Evolutionary conservation across 2,797 vertebrate genomes (phyloP).

Genomic region (Tapera naevia): DNA sequence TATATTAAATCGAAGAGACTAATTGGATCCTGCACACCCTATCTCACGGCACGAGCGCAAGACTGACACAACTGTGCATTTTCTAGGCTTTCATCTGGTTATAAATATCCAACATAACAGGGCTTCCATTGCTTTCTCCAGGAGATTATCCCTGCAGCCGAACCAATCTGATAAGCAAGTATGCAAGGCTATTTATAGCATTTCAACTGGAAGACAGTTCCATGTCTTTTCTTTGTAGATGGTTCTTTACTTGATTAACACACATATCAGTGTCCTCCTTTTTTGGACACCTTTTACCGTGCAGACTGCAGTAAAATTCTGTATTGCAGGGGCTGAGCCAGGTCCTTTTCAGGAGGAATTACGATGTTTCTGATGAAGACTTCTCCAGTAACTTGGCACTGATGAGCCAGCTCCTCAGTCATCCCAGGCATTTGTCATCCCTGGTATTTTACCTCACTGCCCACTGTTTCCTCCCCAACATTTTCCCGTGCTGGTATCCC

Average conservation of each 20-base stretch:
- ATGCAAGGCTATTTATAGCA: constrained; percentile 68
- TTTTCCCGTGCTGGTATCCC: not conserved
- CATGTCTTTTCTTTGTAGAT: constrained; percentile 68
- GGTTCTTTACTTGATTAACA: constrained; percentile 70
- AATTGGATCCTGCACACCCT: constrained; percentile 3
- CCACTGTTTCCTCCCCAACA: constrained; percentile 35
- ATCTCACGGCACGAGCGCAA: not conserved
- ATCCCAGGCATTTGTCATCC: constrained; percentile 15
- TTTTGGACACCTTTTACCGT: constrained; percentile 58
- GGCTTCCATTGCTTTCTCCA: constrained; percentile 68
- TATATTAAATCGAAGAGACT: not conserved
- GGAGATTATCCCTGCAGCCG: constrained; percentile 66
- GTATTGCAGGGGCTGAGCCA: constrained; percentile 65
- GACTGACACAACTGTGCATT: constrained; percentile 53
- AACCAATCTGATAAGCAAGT: constrained; percentile 71
- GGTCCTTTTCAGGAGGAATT: constrained; percentile 33
- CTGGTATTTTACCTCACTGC: constrained; percentile 31
- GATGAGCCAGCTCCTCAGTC: constrained; percentile 12
- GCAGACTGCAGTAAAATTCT: constrained; percentile 55
- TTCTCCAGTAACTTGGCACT: not conserved
- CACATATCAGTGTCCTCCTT: constrained; percentile 65
- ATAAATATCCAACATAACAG: constrained; percentile 70
- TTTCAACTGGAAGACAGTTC: constrained; percentile 68
- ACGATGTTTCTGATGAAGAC: not conserved
- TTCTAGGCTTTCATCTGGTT: constrained; percentile 65